Conservation (phyloP, 2,888 invertebrate species). For the Boloria selene region DNA sequence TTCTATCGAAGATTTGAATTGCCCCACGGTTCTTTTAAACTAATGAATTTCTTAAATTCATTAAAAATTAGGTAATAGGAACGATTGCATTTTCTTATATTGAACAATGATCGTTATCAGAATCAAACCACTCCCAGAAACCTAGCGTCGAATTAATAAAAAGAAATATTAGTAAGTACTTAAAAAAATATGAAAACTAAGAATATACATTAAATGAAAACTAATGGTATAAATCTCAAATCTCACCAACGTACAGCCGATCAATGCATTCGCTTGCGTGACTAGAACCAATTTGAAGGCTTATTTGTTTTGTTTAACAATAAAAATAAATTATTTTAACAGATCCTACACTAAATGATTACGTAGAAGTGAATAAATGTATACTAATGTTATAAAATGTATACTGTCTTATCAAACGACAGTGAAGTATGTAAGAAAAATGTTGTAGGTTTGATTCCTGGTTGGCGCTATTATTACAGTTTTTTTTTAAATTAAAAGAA, state of each 20-base stretch:
- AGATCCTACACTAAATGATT: constrained; percentile 14
- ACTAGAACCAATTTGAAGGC: constrained; percentile 20
- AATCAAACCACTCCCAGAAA: no score
- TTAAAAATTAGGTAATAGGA: no score
- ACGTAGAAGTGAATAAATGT: constrained; percentile 5
- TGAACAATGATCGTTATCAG: no score
- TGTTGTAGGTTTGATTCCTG: not conserved
- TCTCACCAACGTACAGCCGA: constrained; percentile 6
- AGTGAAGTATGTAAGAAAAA: not conserved
- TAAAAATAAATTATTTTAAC: constrained; percentile 24
- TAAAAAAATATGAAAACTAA: no score
- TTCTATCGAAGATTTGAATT: no score
- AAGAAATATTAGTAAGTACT: no score
- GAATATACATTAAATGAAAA: not conserved
- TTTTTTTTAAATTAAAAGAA: no score
- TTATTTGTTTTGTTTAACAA: constrained; percentile 20
- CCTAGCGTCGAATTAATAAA: no score
- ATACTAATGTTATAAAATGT: not conserved
- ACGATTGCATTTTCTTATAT: no score
- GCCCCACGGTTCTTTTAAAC: no score
- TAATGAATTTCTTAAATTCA: no score
- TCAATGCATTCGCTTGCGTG: constrained; percentile 21
- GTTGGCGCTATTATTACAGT: not conserved
- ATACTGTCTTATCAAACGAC: no score
- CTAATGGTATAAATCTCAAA: not conserved